Base-by-base conservation (phyloP, 1,140 invertebrate species). In the Ceratitis capitata region DNA sequence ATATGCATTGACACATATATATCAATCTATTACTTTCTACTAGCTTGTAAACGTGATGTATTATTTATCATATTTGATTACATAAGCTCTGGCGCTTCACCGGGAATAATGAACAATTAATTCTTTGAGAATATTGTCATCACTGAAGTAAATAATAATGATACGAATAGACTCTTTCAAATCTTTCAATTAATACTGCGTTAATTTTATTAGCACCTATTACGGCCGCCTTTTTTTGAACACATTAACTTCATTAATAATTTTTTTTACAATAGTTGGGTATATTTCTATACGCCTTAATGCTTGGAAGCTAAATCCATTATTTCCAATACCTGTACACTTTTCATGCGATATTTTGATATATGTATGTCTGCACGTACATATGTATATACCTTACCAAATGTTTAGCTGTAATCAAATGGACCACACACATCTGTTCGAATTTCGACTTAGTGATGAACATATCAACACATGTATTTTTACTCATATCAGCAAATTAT, bases 381-480 rank as follows among this genome's bases (percentile, higher is more conserved):
- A 14, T 47, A 47, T 14, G 45, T 9, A 14, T 47, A 47, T 47
- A 47, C 29, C 10, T 26, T 56, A 56, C 51, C 26, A 29, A 29
- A 32, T 14, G 58, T 12, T 14, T 61, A 61, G 9, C 23, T 61
- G 9, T 26, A 61, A 61, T 61, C 58, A 61, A 61, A 61, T 61
- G 58, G 58, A 61, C 58, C 58, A 61, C 58, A 61, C 58, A 61
- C 58, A 61, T 61, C 23, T 61, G 58, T 61, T 61, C 1, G 12
- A 61, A 61, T 32, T 61, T 61, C 14, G 26, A 61, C 58, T 61
- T 61, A 61, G 58, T 61, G 29, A 26, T 26, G 29, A 32, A 29
- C 58, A 61, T 61, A 61, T 61, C 58, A 61, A 61, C 58, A 61
- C 58, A 61, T 61, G 58, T 61, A 61, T 61, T 61, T 61, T 61